A percentile compares a stretch with the other conserved stretches of the same genome.
These are phyloP conservation scores for Pomacea canaliculata DNA, from an alignment of 2,888 invertebrate species.

Conservation along the genomic window DNA sequence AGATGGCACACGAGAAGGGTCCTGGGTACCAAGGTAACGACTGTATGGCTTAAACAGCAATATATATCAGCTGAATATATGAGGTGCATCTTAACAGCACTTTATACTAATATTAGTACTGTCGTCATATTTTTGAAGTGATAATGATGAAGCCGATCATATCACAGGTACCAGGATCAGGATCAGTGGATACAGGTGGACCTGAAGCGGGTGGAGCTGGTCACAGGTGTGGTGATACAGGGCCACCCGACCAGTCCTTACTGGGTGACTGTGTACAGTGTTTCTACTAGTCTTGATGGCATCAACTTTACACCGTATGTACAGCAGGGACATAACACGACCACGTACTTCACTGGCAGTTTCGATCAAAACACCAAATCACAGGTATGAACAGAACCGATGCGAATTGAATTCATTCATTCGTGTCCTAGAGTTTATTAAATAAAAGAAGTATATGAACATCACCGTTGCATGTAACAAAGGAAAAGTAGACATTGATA, in stretches of 20 bases:
- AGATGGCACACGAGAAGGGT: conserved; percentile 26
- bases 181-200: conserved; percentile 35
- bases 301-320: conserved; percentile 31
- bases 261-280: conserved; percentile 41
- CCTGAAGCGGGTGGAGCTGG: conserved; percentile 29
- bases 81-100: no score
- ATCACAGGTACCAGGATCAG: conserved; percentile 22
- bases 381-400: conserved; percentile 17
- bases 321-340: conserved; percentile 13
- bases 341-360: conserved; percentile 37
- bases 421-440: no score
- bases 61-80: no score
- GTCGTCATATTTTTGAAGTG: no score
- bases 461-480: no score
- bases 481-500: no score
- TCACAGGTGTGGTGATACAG: conserved; percentile 40
- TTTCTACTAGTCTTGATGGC: conserved; percentile 36
- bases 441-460: no score
- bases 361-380: conserved; percentile 19
- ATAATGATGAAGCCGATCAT: no score
- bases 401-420: no score
- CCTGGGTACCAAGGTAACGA: conserved; percentile 49
- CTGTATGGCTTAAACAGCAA: no score
- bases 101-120: no score
- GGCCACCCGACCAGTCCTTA: conserved; percentile 34